These are phyloP conservation scores for Cryptomyrus ogoouensis DNA, from an alignment of 2,113 vertebrate species.

Conservation along the genomic window DNA sequence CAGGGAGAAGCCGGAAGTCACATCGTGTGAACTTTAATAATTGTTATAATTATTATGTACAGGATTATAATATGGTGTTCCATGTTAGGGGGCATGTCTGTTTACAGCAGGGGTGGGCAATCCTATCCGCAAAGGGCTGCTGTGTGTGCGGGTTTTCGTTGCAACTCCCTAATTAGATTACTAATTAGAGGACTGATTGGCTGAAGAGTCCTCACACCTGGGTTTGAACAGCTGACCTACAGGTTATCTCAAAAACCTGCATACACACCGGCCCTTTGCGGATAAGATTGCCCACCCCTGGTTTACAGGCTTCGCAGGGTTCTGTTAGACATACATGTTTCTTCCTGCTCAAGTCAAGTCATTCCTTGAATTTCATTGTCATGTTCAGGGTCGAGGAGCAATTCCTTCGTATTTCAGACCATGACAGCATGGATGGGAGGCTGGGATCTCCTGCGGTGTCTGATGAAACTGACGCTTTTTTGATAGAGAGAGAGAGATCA, in stretches of 20 bases:
- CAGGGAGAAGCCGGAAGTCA: background rate
- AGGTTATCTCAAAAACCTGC: too few relatives aligned
- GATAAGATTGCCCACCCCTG: too few relatives aligned
- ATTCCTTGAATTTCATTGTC: background rate
- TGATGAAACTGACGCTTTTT: background rate
- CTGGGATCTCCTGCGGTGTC: background rate
- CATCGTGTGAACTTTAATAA: background rate
- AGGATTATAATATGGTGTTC: background rate
- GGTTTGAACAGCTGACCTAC: too few relatives aligned
- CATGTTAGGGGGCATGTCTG: background rate
- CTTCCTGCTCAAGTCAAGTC: conserved; percentile 3
- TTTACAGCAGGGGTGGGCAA: background rate
- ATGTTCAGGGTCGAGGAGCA: background rate
- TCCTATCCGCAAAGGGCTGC: too few relatives aligned
- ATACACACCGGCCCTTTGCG: too few relatives aligned
- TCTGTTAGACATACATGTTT: background rate
- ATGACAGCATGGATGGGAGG: background rate
- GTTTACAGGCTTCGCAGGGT: background rate
- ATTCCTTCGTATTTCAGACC: background rate
- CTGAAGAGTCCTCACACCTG: too few relatives aligned
- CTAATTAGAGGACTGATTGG: too few relatives aligned
- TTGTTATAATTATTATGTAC: background rate
- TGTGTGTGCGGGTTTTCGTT: too few relatives aligned
- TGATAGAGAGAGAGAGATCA: background rate
- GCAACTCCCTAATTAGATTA: too few relatives aligned